Base-by-base conservation (phyloP, 2,113 vertebrate genomes). In the Telmatochromis bifrenatus region DNA sequence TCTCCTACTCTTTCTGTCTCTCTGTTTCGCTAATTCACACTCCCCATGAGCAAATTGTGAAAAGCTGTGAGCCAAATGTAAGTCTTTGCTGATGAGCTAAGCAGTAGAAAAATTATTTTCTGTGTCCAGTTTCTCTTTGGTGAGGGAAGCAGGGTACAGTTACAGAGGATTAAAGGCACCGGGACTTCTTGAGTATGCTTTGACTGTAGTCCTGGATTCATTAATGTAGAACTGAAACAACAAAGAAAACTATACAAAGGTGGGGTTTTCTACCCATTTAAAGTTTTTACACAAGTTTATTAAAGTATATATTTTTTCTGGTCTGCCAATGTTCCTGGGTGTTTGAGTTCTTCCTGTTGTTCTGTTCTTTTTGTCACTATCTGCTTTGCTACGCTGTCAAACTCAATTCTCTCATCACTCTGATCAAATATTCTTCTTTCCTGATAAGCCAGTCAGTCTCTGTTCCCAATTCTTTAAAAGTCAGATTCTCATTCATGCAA, bases 91-190 rank as follows among this genome's bases (percentile, higher is more conserved):
- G 86, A 87, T 56, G 77, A 83, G 83, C 70, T 89, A 56, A 68
- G 28, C 35, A 62, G 87, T 75, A 88, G 85, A 91, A 87, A 91
- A 89, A 87, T 9, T 23, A 83, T 90, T 94, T 94, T 89, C 87
- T 88, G 81, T 89, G 31, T 62, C 81, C 42, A 42, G 73, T 81
- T 84, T 83, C 79, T 87, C 79, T 89, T 75, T 73, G 26, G 81
- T 49, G 53, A 87, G 81, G 37, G 79, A 73, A 68, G 82, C 86
- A 62, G 86, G 33, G 65, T 82, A 79, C 65, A 75, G 86, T 58
- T 88, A 92, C 68, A 85, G 80, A 82, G 87, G 86, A 93, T 92
- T 81, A 88, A 86, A 94, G 79, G 45, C 35, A 81, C 15, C 28
- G 13, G 51, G 58, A 58, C 37, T 80, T 83, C 37, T 53, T 19